Conservation (phyloP, 2,888 invertebrate genomes). For the Zeuzera pyrina region DNA sequence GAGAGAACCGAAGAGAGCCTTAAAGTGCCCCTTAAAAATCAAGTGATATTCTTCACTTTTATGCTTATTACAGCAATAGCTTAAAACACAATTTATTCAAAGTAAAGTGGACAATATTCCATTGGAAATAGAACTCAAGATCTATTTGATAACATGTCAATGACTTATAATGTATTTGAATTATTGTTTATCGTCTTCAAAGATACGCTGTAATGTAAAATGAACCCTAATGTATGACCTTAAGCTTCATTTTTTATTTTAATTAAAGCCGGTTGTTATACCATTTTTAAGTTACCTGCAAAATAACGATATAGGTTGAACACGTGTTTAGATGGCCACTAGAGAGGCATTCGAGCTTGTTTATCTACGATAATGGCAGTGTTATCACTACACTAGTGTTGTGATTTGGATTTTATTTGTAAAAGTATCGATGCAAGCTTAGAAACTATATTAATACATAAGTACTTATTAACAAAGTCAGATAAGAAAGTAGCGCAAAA, state of each 20-base stretch:
- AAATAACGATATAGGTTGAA: constrained; percentile 35
- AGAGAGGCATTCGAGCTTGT: constrained; percentile 47
- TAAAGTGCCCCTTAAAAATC: constrained; percentile 68
- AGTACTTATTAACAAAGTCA: too few species aligned
- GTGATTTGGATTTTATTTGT: constrained; percentile 5
- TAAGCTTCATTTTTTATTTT: background rate
- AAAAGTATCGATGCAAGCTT: too few species aligned
- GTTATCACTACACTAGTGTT: background rate
- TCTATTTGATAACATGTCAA: background rate
- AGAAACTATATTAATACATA: too few species aligned
- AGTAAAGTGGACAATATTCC: background rate
- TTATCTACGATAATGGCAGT: constrained; percentile 39
- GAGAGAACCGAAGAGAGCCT: constrained; percentile 46
- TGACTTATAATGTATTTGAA: background rate
- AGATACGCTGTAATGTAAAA: background rate
- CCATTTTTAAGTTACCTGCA: constrained; percentile 1
- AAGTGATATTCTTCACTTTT: constrained; percentile 65
- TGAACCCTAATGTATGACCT: background rate
- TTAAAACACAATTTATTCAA: background rate
- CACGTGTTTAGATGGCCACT: constrained; percentile 66
- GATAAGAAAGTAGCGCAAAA: too few species aligned
- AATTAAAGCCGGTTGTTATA: background rate
- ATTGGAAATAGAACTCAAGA: background rate
- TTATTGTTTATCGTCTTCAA: background rate
- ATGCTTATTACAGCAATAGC: constrained; percentile 25